Conservation (phyloP, 2,797 vertebrate species). For the Micropoecilia bifurca region DNA sequence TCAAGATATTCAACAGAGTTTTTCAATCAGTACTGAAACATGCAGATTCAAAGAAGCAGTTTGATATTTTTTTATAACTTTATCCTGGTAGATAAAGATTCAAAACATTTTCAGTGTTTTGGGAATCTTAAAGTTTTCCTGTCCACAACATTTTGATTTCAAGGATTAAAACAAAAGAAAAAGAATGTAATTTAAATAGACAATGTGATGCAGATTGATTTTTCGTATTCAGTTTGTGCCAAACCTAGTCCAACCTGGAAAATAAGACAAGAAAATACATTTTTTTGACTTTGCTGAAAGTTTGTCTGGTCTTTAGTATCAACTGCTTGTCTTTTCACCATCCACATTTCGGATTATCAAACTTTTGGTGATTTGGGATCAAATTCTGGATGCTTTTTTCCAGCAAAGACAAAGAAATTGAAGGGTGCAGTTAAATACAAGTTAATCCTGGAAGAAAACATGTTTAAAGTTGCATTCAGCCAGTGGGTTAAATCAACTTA, state of each 20-base stretch:
- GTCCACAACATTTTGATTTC: not conserved
- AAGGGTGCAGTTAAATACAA: not conserved
- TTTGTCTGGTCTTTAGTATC: not conserved
- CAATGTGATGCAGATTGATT: not conserved
- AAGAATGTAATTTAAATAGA: not conserved
- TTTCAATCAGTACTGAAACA: not conserved
- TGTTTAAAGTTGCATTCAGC: not conserved
- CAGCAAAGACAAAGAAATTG: not conserved
- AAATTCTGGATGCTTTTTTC: not conserved
- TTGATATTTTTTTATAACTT: not conserved
- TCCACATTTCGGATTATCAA: not conserved
- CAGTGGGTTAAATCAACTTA: not conserved
- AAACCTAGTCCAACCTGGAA: not conserved
- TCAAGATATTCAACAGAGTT: not conserved
- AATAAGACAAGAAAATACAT: not conserved
- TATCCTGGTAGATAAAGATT: not conserved
- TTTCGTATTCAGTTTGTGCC: not conserved
- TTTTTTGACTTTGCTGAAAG: not conserved
- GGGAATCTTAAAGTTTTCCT: not conserved
- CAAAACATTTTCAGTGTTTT: not conserved
- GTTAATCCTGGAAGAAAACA: not conserved
- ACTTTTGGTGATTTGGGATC: not conserved
- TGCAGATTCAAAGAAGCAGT: not conserved
- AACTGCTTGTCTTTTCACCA: not conserved
- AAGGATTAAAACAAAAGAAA: not conserved